These are phyloP conservation scores for Spilosoma lubricipeda DNA, from an alignment of 2,888 invertebrate genomes.

Conservation along the genomic window DNA sequence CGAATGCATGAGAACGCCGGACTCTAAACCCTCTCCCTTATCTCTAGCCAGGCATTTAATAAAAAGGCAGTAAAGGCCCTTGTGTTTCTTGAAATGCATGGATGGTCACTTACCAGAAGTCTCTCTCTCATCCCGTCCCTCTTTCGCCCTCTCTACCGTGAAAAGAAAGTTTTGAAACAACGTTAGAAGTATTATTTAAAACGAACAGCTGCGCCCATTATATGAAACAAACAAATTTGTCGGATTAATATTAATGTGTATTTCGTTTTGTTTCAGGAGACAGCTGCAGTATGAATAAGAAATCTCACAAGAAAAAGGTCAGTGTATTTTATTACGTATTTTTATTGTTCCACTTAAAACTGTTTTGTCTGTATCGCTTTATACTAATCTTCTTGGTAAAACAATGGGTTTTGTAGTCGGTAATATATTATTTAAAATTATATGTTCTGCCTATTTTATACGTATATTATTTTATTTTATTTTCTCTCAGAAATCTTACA, in stretches of 20 bases:
- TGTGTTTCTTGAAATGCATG: too few species aligned
- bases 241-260: slow-evolving; percentile 32
- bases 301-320: slow-evolving; percentile 82
- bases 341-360: slow-evolving; percentile 13
- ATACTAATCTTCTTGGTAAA: background rate
- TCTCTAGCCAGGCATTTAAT: too few species aligned
- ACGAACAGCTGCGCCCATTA: slow-evolving; percentile 46
- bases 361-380: slow-evolving; percentile 10
- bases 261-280: slow-evolving; percentile 69
- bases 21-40: too few species aligned
- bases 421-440: background rate
- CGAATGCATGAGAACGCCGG: too few species aligned
- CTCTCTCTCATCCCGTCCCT: too few species aligned
- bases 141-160: too few species aligned
- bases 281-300: slow-evolving; percentile 73
- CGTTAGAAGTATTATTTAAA: background rate
- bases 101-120: too few species aligned
- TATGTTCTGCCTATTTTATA: background rate
- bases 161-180: background rate
- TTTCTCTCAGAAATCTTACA: too few species aligned
- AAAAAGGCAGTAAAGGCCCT: too few species aligned
- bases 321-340: slow-evolving; percentile 41
- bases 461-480: too few species aligned
- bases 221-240: slow-evolving; percentile 31
- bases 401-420: background rate